phyloP scores from a whole-genome alignment of 1,140 invertebrate species.

The Drosophila biarmipes region DNA sequence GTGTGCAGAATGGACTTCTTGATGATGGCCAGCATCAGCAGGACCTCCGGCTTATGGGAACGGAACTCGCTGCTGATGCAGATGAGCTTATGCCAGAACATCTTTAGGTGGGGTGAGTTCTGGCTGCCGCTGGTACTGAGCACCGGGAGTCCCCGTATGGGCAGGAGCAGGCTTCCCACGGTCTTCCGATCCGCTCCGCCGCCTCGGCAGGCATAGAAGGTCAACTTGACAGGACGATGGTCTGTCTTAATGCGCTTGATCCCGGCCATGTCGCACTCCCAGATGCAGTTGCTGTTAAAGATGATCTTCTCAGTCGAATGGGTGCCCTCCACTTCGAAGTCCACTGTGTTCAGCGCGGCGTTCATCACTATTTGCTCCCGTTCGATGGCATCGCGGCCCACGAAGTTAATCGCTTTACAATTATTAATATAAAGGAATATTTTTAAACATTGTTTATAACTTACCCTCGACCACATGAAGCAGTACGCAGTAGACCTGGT shows the following conservation, averaged over 20 bases:
- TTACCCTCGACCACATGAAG: slow-evolving; percentile 73
- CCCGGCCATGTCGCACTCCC: slow-evolving; percentile 72
- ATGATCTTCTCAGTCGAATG: slow-evolving; percentile 54
- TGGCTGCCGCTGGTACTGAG: slow-evolving; percentile 36
- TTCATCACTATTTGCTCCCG: slow-evolving; percentile 63
- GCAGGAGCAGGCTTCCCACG: slow-evolving; percentile 66
- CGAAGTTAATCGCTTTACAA: slow-evolving; percentile 63
- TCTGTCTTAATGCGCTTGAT: slow-evolving; percentile 78
- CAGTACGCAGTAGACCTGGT: slow-evolving; percentile 68
- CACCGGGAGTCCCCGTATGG: slow-evolving; percentile 65
- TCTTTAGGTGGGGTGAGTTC: slow-evolving; percentile 50
- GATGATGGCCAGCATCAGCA: slow-evolving; percentile 66
- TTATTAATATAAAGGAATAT: not conserved
- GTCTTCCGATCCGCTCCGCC: slow-evolving; percentile 22
- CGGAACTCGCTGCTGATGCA: slow-evolving; percentile 61
- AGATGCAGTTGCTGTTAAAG: slow-evolving; percentile 80
- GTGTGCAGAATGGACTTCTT: slow-evolving; percentile 67
- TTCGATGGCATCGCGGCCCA: slow-evolving; percentile 51
- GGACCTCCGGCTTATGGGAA: slow-evolving; percentile 69
- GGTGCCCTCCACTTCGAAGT: slow-evolving; percentile 73
- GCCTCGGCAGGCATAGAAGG: slow-evolving; percentile 43
- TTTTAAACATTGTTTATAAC: not conserved
- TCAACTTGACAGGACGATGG: slow-evolving; percentile 71
- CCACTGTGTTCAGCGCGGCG: slow-evolving; percentile 66
- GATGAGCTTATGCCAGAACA: slow-evolving; percentile 75